Evolutionary conservation across 1,140 invertebrate species (phyloP).

Genomic region (Atopsyche davidsoni): DNA sequence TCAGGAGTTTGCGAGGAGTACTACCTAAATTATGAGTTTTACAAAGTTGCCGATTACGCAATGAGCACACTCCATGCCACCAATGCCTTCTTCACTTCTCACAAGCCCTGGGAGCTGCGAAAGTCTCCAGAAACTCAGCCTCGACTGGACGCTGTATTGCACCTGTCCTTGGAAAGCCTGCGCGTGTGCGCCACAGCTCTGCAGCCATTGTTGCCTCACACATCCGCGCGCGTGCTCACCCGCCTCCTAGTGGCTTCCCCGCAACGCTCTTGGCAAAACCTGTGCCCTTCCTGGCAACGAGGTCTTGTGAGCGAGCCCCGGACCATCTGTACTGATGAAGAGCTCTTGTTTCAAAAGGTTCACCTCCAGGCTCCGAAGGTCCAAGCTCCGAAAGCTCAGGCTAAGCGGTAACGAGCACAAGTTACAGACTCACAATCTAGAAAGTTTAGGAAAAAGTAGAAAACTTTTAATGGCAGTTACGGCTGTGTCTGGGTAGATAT

Average conservation of each 20-base stretch:
- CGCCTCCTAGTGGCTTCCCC: slow-evolving; percentile 54
- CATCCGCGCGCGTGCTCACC: slow-evolving; percentile 60
- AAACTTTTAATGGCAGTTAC: no score
- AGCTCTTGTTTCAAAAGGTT: slow-evolving; percentile 38
- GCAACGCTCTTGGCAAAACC: slow-evolving; percentile 50
- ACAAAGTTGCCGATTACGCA: slow-evolving; percentile 73
- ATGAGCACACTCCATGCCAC: slow-evolving; percentile 67
- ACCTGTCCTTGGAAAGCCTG: slow-evolving; percentile 77
- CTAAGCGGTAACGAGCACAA: no score
- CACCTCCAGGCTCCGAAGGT: no score
- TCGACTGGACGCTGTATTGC: slow-evolving; percentile 67
- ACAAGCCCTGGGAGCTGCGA: slow-evolving; percentile 80
- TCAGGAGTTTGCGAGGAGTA: slow-evolving; percentile 54
- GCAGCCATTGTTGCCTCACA: slow-evolving; percentile 76
- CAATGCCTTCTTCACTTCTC: slow-evolving; percentile 81
- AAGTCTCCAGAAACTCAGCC: slow-evolving; percentile 42
- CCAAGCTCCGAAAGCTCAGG: no score
- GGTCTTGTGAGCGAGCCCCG: slow-evolving; percentile 25
- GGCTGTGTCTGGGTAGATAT: no score
- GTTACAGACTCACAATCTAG: no score
- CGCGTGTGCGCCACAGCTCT: slow-evolving; percentile 72
- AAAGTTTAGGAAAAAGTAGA: no score
- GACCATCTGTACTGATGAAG: slow-evolving; percentile 31
- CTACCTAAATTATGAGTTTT: slow-evolving; percentile 76
- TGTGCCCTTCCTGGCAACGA: slow-evolving; percentile 37